Evolutionary conservation across 2,797 vertebrate species (phyloP).

Genomic region (Pangasius macronema): DNA sequence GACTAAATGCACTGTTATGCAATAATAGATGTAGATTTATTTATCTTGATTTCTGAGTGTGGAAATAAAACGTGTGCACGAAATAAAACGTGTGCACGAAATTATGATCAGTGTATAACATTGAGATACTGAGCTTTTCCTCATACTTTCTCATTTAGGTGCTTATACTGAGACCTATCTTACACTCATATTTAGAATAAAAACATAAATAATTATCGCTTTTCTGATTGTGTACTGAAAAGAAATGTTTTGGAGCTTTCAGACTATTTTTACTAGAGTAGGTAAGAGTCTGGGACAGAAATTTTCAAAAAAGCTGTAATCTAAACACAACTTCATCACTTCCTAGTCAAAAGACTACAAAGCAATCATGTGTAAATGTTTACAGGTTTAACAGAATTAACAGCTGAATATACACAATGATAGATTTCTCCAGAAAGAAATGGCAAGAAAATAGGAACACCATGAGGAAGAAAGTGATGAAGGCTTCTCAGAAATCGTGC

Average conservation of each 20-base stretch:
- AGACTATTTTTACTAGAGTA: background rate
- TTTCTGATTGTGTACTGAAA: background rate
- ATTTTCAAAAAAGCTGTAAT: background rate
- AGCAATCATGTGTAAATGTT: background rate
- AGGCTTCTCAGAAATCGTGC: constrained; percentile 41
- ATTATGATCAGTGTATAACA: background rate
- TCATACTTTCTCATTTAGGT: background rate
- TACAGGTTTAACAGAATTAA: background rate
- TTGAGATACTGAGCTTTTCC: background rate
- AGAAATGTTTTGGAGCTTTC: background rate
- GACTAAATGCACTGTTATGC: background rate
- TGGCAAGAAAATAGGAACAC: background rate
- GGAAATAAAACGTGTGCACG: background rate
- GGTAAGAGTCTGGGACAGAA: background rate
- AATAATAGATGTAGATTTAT: background rate
- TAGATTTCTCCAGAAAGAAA: background rate
- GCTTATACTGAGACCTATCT: background rate
- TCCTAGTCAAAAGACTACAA: background rate
- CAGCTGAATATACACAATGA: background rate
- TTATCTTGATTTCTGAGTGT: background rate
- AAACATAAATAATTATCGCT: background rate
- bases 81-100: background rate
- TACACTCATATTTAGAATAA: background rate
- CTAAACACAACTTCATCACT: background rate
- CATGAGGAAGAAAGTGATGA: constrained; percentile 37